A percentile compares a stretch with the other conserved stretches of the same genome.
Conservation (phyloP, 2,888 invertebrate species). For the Ochropleura plecta region DNA sequence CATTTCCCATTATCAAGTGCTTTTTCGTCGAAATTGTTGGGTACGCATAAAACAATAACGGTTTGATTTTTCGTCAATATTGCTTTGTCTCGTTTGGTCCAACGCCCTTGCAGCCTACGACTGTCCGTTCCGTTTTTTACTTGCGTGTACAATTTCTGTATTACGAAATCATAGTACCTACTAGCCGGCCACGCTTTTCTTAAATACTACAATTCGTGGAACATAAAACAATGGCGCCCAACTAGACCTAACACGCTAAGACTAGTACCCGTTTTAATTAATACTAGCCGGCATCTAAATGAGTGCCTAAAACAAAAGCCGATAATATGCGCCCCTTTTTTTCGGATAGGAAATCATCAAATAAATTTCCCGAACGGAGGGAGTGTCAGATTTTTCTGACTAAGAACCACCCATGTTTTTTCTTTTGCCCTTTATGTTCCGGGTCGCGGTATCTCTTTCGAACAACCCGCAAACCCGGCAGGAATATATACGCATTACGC, state of each 20-base stretch:
- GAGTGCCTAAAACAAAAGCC: background rate
- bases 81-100: slow-evolving; percentile 2
- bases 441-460: too few relatives aligned
- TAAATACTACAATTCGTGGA: background rate
- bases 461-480: too few relatives aligned
- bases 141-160: background rate
- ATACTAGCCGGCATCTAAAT: background rate
- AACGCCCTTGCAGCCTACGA: slow-evolving; percentile 26
- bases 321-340: too few relatives aligned
- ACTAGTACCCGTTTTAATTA: background rate
- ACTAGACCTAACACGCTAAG: background rate
- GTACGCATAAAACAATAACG: slow-evolving; percentile 15
- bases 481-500: too few relatives aligned
- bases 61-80: slow-evolving; percentile 9
- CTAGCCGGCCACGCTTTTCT: too few relatives aligned
- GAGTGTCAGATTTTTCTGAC: too few relatives aligned
- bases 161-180: background rate
- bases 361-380: too few relatives aligned
- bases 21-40: background rate
- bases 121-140: slow-evolving; percentile 16
- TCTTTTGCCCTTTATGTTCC: too few relatives aligned
- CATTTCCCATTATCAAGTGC: background rate
- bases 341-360: too few relatives aligned
- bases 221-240: background rate
- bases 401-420: too few relatives aligned